Evolutionary conservation across 2,113 vertebrate species (phyloP).

Genomic region (Chaetodon trifascialis): DNA sequence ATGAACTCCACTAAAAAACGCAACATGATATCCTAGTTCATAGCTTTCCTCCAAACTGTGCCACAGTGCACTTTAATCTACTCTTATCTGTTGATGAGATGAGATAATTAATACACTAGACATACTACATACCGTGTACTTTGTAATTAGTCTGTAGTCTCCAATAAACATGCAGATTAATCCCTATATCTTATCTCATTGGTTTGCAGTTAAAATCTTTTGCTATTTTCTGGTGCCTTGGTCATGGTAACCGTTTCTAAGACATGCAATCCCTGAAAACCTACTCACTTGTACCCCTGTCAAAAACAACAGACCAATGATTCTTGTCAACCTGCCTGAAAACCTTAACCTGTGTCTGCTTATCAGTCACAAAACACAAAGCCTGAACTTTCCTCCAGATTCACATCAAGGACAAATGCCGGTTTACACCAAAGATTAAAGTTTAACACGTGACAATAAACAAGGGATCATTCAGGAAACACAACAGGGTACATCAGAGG

Average conservation of each 20-base stretch:
- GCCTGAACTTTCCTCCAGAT: background rate
- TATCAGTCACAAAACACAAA: slow-evolving; percentile 3
- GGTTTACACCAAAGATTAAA: slow-evolving; percentile 13
- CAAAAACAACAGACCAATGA: background rate
- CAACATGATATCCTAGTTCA: no score
- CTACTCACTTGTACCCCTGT: background rate
- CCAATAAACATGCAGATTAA: background rate
- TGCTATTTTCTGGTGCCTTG: background rate
- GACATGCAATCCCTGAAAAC: slow-evolving; percentile 1
- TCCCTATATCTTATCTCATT: slow-evolving; percentile 36
- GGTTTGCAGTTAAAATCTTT: slow-evolving; percentile 5
- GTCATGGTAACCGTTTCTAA: background rate
- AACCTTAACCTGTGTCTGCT: background rate
- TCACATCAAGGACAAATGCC: background rate
- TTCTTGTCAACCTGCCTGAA: background rate
- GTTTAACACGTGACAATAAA: slow-evolving; percentile 34
- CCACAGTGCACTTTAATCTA: background rate
- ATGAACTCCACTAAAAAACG: no score
- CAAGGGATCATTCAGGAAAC: slow-evolving; percentile 46
- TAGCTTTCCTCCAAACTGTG: no score
- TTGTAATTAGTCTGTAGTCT: background rate
- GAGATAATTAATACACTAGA: background rate
- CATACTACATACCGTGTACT: background rate
- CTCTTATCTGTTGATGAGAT: background rate
- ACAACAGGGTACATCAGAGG: slow-evolving; percentile 17